Evolutionary conservation across 2,888 invertebrate species (phyloP), one percentile per base, ranked within the genome.

Genomic region (Dicycla oo): DNA sequence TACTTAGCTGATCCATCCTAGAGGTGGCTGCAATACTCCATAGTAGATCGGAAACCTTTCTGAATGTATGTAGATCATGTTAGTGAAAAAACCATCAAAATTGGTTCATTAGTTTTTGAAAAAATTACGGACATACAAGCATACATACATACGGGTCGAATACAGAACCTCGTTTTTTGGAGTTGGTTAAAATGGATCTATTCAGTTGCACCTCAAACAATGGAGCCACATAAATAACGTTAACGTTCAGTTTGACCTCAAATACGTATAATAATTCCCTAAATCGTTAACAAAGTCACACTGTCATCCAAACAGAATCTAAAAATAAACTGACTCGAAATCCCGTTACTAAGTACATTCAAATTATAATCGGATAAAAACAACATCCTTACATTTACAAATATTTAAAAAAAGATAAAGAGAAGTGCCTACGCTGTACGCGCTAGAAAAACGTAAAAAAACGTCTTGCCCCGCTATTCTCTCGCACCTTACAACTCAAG

Each of bases 341-440:
- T 56, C 47, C 23, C 60, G 30, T 76, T 65, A 72, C 53, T 62
- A 71, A 71, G 38, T 62, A 64, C 51, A 56, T 75, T 69, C 30
- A 67, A 73, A 81, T 75, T 65, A 78, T 78, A 84, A 83, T 78
- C 75, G 66, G 76, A 80, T 85, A 65, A 75, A 74, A 62, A 49
- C 34, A 56, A 63, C 60, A 58, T 62, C 63, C 57, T 38, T 51
- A 51, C 65, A 66, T 81, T 64, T 38, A 69, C 58, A 63, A 80
- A 80, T 54, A 63, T 74, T n/a, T 49, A 72, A 49, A 72, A 80
- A 68, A 68, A 77, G n/a, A 73, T 57, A 63, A 74, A 73, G 45
- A 72, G 18, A 6, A 5, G 4, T 10, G 8, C 3, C 51, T 81
- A 49, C 74, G 67, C 73, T n/a, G 45, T 38, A 40, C 15, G 54